These are phyloP conservation scores for Eilema griseolum DNA, from an alignment of 2,888 invertebrate genomes.

Conservation along the genomic window DNA sequence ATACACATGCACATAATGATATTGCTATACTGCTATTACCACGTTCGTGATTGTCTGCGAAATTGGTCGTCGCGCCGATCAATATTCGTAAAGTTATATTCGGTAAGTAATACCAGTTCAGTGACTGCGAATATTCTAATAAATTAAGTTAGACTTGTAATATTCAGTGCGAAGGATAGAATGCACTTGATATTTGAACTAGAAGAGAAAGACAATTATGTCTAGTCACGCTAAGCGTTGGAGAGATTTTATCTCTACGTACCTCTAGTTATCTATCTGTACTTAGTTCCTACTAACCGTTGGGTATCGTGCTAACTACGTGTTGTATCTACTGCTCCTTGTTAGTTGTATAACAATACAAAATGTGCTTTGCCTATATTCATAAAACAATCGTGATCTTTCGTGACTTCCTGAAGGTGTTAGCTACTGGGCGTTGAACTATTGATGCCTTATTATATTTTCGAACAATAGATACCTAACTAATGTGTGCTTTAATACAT, in stretches of 20 bases:
- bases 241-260: not conserved
- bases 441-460: conserved; percentile 32
- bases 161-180: not conserved
- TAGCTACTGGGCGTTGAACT: conserved; percentile 23
- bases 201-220: not conserved
- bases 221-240: not conserved
- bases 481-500: conserved; percentile 1
- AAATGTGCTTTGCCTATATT: conserved; percentile 4
- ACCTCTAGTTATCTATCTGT: not conserved
- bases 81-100: no score
- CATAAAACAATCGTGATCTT: conserved; percentile 18
- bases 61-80: no score
- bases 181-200: not conserved
- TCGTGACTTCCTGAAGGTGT: conserved; percentile 25
- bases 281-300: not conserved
- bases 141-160: not conserved
- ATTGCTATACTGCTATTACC: not conserved
- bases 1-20: not conserved
- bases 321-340: conserved; percentile 11
- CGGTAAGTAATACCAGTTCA: not conserved
- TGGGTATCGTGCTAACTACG: not conserved
- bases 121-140: not conserved
- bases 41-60: not conserved
- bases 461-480: conserved; percentile 48
- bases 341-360: conserved; percentile 11